Evolutionary conservation across 2,797 vertebrate species (phyloP).

Genomic region (Platalea minor): DNA sequence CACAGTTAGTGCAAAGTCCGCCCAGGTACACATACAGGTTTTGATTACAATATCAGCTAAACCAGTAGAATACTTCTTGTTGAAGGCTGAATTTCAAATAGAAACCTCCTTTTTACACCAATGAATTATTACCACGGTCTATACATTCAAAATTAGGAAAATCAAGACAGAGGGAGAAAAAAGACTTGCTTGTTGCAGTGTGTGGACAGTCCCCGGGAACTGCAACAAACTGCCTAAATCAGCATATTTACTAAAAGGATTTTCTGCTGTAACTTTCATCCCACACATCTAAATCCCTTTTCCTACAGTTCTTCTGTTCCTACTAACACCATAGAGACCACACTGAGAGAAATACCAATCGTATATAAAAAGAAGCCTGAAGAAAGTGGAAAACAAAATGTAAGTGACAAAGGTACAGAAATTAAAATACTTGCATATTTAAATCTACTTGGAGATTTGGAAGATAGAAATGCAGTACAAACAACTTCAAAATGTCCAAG

Average conservation of each 20-base stretch:
- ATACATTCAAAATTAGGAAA: background rate
- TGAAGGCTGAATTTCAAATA: background rate
- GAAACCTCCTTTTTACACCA: background rate
- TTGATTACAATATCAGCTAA: background rate
- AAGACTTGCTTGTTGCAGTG: background rate
- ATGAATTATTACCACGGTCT: background rate
- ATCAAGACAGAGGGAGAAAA: background rate
- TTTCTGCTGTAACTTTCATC: background rate
- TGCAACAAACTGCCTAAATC: background rate
- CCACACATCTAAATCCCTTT: background rate
- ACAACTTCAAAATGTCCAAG: background rate
- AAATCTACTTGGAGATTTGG: background rate
- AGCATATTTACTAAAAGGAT: background rate
- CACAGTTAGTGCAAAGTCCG: background rate
- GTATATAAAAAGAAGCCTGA: background rate
- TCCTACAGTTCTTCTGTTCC: background rate
- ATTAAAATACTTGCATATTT: background rate
- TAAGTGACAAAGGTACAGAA: background rate
- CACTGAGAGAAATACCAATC: background rate
- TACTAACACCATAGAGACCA: background rate
- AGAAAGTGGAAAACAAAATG: background rate
- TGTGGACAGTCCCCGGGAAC: background rate
- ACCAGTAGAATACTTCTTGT: background rate
- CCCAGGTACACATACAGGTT: background rate
- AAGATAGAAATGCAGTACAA: background rate